Evolutionary conservation across 2,113 vertebrate genomes (phyloP).

Genomic region (Oriolus oriolus): DNA sequence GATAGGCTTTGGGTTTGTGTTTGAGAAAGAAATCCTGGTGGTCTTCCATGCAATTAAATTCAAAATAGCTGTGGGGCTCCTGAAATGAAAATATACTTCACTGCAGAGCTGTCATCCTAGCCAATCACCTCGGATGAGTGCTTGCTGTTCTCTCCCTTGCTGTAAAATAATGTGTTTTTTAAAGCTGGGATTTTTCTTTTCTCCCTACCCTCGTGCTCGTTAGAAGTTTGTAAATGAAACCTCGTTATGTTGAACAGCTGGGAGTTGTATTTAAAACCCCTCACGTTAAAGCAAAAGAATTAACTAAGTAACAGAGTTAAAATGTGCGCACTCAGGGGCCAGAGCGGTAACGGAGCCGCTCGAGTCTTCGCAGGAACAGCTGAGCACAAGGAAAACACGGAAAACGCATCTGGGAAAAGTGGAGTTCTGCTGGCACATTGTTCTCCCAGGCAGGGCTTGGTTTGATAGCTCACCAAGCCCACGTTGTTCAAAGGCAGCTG

Average conservation of each 20-base stretch:
- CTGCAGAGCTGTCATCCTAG: neutral
- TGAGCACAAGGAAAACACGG: neutral
- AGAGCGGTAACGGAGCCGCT: neutral
- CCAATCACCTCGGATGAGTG: neutral
- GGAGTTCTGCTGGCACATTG: neutral
- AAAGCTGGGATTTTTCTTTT: constrained; percentile 17
- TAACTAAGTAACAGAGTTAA: neutral
- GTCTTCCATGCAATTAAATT: constrained; percentile 41
- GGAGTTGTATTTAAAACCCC: neutral
- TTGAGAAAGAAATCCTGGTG: constrained; percentile 38
- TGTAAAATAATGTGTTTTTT: neutral
- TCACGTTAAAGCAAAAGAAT: neutral
- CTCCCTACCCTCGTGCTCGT: neutral
- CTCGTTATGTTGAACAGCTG: neutral
- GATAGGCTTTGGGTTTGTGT: neutral
- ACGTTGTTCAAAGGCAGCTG: neutral
- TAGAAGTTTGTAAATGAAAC: neutral
- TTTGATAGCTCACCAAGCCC: neutral
- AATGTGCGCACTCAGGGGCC: neutral
- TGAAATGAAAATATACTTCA: neutral
- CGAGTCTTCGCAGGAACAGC: neutral
- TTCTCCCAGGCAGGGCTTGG: neutral
- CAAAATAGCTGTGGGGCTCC: constrained; percentile 41
- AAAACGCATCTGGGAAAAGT: neutral
- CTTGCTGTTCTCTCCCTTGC: neutral